These are phyloP conservation scores for Synergus umbraculus DNA, from an alignment of 2,888 invertebrate genomes.

Conservation along the genomic window DNA sequence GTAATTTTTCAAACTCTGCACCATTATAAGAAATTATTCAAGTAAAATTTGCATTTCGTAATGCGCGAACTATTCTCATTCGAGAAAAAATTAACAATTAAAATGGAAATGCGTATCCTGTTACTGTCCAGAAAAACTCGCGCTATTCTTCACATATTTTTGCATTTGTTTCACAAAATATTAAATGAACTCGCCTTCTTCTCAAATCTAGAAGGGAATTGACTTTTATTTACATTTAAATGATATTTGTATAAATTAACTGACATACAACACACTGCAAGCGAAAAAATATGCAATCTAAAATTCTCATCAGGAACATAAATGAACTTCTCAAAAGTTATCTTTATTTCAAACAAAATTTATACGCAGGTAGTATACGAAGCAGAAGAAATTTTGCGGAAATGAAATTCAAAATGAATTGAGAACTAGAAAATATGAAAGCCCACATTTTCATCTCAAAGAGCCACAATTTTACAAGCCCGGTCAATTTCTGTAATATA, in stretches of 20 bases:
- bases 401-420: not conserved
- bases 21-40: no score
- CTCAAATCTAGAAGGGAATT: not conserved
- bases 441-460: not conserved
- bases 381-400: not conserved
- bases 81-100: no score
- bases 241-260: not conserved
- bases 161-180: not conserved
- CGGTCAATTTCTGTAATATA: not conserved
- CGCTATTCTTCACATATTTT: not conserved
- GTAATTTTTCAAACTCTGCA: no score
- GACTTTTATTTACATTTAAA: not conserved
- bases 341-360: not conserved
- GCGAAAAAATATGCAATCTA: not conserved
- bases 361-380: not conserved
- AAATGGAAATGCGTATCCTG: no score
- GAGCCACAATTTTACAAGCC: not conserved
- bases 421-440: not conserved
- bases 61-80: no score
- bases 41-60: no score
- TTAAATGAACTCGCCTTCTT: not conserved
- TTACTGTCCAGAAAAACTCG: not conserved
- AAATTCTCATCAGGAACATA: not conserved
- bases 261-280: not conserved
- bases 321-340: not conserved